phyloP scores from a whole-genome alignment of 2,888 invertebrate species.

The Trimorus sp. region DNA sequence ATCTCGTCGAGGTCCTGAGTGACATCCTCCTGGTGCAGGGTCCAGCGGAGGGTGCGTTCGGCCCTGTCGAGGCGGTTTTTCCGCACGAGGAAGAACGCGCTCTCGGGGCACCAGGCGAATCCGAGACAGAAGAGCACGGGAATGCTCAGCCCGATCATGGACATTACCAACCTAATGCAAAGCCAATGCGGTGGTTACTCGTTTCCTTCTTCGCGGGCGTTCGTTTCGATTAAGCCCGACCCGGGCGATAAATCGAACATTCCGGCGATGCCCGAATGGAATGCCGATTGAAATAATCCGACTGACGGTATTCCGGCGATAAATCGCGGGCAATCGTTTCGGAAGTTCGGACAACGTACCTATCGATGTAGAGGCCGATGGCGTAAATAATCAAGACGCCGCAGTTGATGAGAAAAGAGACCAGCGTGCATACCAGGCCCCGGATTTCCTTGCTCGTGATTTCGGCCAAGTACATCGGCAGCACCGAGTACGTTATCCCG shows the following conservation, averaged over 20 bases:
- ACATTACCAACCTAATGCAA: conserved; percentile 71
- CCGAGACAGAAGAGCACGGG: conserved; percentile 74
- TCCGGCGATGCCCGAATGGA: too few species aligned
- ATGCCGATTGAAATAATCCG: too few species aligned
- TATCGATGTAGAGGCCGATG: conserved; percentile 17
- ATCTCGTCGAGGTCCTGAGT: conserved; percentile 78
- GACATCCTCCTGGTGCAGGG: conserved; percentile 76
- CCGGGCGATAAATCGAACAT: too few species aligned
- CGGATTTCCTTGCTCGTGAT: conserved; percentile 53
- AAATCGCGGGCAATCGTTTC: too few species aligned
- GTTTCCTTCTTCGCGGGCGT: neutral
- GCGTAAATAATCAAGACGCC: conserved; percentile 51
- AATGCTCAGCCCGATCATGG: conserved; percentile 73
- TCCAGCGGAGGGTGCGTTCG: conserved; percentile 76
- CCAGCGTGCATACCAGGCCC: conserved; percentile 45
- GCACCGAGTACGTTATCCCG: conserved; percentile 46
- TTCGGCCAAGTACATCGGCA: conserved; percentile 57
- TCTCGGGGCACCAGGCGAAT: conserved; percentile 79
- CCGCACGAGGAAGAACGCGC: conserved; percentile 76
- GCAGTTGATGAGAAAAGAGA: conserved; percentile 51
- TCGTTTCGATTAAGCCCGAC: too few species aligned
- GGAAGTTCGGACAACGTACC: too few species aligned
- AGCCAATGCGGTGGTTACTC: neutral
- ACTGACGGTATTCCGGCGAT: too few species aligned
- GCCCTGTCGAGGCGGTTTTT: conserved; percentile 75